Evolutionary conservation across 92 coral and sea anemone species (phyloP).

Genomic region (Umimayanthus kanabou): DNA sequence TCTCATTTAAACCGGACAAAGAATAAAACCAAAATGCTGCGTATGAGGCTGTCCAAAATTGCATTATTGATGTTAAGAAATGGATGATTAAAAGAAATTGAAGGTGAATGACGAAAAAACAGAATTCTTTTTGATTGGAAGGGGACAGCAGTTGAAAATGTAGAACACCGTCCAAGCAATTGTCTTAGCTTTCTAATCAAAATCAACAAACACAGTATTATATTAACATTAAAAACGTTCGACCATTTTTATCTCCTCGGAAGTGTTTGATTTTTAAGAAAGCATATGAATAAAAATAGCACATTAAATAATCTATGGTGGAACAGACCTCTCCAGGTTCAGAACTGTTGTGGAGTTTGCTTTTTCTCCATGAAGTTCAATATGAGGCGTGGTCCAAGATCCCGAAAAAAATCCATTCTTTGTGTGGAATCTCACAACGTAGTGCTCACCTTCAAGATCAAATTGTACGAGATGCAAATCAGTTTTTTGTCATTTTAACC

Average conservation of each 20-base stretch:
- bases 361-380: not conserved
- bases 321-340: not conserved
- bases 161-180: too few species aligned
- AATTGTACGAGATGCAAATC: not conserved
- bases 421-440: not conserved
- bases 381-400: not conserved
- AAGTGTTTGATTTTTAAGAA: too few species aligned
- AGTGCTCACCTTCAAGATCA: not conserved
- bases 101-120: not conserved
- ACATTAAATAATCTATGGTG: not conserved
- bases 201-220: too few species aligned
- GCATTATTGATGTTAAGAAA: not conserved
- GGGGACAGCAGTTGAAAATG: not conserved
- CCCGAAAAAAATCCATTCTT: not conserved
- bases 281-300: too few species aligned
- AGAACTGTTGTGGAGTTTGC: not conserved
- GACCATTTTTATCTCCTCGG: too few species aligned
- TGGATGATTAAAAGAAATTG: constrained; percentile 5
- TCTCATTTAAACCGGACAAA: not conserved
- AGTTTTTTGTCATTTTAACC: too few species aligned
- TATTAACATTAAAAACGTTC: too few species aligned
- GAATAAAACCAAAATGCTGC: not conserved
- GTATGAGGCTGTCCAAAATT: not conserved
- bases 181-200: too few species aligned
- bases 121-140: not conserved